Evolutionary conservation across 2,113 vertebrate species (phyloP).

Genomic region (Bos indicus): DNA sequence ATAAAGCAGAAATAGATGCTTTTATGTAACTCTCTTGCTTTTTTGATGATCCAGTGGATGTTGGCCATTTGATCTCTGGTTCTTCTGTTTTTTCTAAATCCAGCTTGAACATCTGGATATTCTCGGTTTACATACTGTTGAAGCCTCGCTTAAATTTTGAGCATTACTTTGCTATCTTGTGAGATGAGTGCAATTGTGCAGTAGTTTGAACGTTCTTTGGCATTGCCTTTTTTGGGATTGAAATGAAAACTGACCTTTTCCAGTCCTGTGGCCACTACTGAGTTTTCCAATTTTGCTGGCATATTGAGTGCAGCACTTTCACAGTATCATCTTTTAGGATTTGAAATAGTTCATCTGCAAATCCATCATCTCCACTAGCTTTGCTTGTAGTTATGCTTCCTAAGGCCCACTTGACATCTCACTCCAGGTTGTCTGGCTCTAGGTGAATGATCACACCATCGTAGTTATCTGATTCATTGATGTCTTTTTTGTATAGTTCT

Average conservation of each 20-base stretch:
- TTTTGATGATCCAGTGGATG: neutral
- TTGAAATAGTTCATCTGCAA: neutral
- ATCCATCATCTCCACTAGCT: neutral
- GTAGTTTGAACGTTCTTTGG: neutral
- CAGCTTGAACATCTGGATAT: neutral
- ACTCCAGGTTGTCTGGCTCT: neutral
- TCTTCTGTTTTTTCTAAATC: neutral
- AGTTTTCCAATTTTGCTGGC: neutral
- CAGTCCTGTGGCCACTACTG: neutral
- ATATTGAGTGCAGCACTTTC: neutral
- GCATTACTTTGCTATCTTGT: neutral
- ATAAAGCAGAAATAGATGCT: neutral
- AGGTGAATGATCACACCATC: neutral
- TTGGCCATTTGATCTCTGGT: neutral
- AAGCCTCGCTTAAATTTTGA: neutral
- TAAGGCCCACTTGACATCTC: neutral
- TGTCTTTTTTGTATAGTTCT: neutral
- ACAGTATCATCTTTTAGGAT: neutral
- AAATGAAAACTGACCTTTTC: neutral
- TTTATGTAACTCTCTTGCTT: neutral
- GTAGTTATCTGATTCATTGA: rapidly evolving
- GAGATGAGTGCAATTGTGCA: neutral
- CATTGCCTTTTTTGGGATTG: neutral
- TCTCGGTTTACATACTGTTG: neutral
- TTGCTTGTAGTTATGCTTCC: neutral